Evolutionary conservation across 2,888 invertebrate species (phyloP), one percentile per base, ranked within the genome.

Genomic region (Dasypogon diadema): DNA sequence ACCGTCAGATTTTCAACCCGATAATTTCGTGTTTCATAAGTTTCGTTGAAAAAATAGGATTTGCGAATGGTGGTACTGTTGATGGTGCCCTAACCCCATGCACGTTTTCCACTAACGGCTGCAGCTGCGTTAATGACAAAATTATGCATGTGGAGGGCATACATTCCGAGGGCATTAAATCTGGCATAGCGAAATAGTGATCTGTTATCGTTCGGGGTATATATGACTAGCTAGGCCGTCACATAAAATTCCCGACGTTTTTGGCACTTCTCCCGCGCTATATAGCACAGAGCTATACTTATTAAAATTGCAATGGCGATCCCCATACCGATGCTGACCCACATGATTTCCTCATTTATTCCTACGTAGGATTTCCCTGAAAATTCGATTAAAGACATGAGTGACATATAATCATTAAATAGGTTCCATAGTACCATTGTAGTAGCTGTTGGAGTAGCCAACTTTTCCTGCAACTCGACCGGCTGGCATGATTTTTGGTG

Each of bases 261-360:
- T 81, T 91, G 90, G 85, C 93, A 94, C 83, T 94, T 94, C 86
- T 94, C 94, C 76, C 91, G 89, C 79, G 93, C 89, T 79, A 94
- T 92, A 85, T 93, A 94, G 87, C 94, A 94, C 12, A 94, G 87
- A 0, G 94, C 94, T 81, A 94, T 92, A 22, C 92, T 92, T 84
- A 94, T 94, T 70, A 94, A 88, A 2, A 94, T 88, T 5, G 92
- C 92, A 80, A 94, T 94, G 75, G 93, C 85, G 16, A 84, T 83
- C 73, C 86, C 86, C 86, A 86, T 86, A 73, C 93, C 93, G 84
- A 94, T 93, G 87, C 93, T 93, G 82, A 94, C 93, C 94, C 94
- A 94, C 83, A 94, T 94, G 80, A 94, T 94, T 85, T 94, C 94
- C 84, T 94, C 94, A 86, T 94, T 94, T 85, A 94, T 92, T 76